Evolutionary conservation across 2,888 invertebrate species (phyloP), one percentile per base, ranked within the genome.

Genomic region (Strigamia crassipes): DNA sequence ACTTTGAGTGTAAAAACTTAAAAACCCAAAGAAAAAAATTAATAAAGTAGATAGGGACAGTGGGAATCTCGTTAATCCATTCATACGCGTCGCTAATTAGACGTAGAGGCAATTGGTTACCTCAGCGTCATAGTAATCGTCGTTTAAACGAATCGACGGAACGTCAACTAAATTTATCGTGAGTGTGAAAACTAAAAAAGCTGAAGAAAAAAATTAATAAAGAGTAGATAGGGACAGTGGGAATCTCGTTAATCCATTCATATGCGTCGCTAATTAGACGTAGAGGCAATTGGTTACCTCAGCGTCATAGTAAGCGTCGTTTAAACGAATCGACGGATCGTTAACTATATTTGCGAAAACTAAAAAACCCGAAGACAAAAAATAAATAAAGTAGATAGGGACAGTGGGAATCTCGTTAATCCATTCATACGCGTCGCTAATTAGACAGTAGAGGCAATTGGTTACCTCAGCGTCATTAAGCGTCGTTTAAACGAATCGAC

Each of bases 1-100:
- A n/a, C n/a, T n/a, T n/a, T n/a, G n/a, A n/a, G n/a, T n/a, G n/a
- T n/a, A n/a, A 56, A 56, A 56, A 56, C 1, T 15, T 2, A 12
- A 4, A 4, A 46, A 46, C 46, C 12, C 38, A 6, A 46, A 42
- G 15, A 46, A 46, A 46, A 15, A 2, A 5, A n/a, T 0, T 9
- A n/a, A 46, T 5, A 34, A 34, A 56, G 61, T 56, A 56, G 61
- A 56, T 56, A 56, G 61, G 61, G 61, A 61, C 61, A 61, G 61
- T 61, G 61, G 61, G 61, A 61, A 61, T 61, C 61, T 61, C 61
- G 61, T 61, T 61, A 61, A 61, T 61, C 61, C 61, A 61, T 61
- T 61, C 61, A 61, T 61, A 8, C 61, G 61, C 61, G 61, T 12
- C 6, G 12, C 61, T 61, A 61, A 61, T 61, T 61, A 8, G 61